Conservation (phyloP, 2,797 vertebrate species). For the Momotus momota region DNA sequence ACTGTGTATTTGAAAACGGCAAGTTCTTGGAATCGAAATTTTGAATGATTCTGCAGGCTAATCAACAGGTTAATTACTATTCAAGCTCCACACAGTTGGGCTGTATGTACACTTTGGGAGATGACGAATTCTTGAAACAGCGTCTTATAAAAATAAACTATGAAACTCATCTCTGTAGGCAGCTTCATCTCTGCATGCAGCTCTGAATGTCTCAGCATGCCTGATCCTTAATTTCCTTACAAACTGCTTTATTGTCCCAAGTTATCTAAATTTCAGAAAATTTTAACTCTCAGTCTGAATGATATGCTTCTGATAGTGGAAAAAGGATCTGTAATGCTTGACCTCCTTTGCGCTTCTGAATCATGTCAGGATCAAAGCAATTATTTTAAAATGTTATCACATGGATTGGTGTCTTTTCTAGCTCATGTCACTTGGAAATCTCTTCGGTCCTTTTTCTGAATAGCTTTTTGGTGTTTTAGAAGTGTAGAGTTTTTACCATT, state of each 20-base stretch:
- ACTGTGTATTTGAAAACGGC: background rate
- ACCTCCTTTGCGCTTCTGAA: constrained; percentile 12
- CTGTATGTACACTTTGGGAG: background rate
- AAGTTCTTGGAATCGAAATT: background rate
- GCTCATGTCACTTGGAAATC: background rate
- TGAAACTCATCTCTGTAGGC: background rate
- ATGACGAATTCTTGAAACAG: constrained; percentile 1
- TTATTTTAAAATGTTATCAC: background rate
- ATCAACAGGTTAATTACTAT: background rate
- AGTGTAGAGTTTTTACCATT: background rate
- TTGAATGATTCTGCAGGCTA: background rate
- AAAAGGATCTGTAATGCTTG: background rate
- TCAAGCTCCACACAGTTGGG: background rate
- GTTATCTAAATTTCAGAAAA: background rate
- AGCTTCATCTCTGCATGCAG: constrained; percentile 33
- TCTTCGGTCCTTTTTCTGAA: background rate
- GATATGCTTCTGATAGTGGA: background rate
- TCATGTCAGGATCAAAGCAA: background rate
- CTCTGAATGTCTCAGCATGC: constrained; percentile 29
- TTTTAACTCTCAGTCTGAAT: background rate
- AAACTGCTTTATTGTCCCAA: background rate
- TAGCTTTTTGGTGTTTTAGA: background rate
- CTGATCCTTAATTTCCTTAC: constrained; percentile 16
- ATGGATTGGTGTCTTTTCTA: background rate
- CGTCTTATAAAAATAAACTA: constrained; percentile 31